These are phyloP conservation scores for Propsilocerus akamusi DNA, from an alignment of 1,140 invertebrate species.

Conservation along the genomic window DNA sequence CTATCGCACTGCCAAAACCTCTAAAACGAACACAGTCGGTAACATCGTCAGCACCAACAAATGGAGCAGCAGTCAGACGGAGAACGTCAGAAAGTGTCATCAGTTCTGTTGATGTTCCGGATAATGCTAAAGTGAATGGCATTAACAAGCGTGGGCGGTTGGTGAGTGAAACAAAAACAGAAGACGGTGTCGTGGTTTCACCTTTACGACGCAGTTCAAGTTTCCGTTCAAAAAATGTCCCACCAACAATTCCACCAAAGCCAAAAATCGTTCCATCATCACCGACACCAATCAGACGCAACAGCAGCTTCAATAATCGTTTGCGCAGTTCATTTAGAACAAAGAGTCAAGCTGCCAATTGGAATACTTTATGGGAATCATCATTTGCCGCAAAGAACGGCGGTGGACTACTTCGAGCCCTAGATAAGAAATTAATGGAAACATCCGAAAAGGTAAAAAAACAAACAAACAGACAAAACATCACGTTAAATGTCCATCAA, in stretches of 20 bases:
- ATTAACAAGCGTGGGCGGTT: constrained; percentile 7
- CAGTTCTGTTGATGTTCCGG: neutral
- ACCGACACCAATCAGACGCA: constrained; percentile 16
- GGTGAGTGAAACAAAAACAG: constrained; percentile 7
- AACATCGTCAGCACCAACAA: constrained; percentile 8
- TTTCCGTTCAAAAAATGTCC: constrained; percentile 9
- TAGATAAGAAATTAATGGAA: neutral
- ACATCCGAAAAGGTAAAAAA: neutral
- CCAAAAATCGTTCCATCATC: constrained; percentile 25
- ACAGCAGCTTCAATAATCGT: neutral
- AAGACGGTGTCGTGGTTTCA: neutral
- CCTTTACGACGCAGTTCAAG: constrained; percentile 6
- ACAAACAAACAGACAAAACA: neutral
- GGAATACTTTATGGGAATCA: constrained; percentile 3
- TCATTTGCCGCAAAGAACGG: neutral
- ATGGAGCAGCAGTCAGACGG: constrained; percentile 3
- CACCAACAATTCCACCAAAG: constrained; percentile 19
- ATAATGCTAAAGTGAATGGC: neutral
- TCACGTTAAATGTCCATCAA: neutral
- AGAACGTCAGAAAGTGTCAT: constrained; percentile 4
- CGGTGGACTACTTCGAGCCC: neutral
- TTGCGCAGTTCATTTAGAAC: constrained; percentile 3
- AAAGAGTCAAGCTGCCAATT: constrained; percentile 2
- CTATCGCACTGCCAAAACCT: constrained; percentile 6
- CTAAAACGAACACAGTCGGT: constrained; percentile 3